A percentile compares a stretch with the other conserved stretches of the same genome.
Conservation (phyloP, 2,797 vertebrate species). For the Oreochromis mossambicus region DNA sequence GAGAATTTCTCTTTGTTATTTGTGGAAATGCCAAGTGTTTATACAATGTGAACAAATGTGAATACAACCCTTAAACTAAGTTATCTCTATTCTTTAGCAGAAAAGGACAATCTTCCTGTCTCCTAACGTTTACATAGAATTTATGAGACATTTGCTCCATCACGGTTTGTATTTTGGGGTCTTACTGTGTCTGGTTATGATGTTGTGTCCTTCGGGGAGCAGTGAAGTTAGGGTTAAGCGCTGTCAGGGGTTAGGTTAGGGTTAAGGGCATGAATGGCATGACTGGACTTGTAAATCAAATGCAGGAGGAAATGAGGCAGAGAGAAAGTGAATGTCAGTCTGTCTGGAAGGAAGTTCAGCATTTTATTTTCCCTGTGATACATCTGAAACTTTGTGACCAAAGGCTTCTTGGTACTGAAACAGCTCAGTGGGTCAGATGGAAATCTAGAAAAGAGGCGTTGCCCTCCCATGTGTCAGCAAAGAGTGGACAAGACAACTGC, state of each 20-base stretch:
- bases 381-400: constrained; percentile 45
- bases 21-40: constrained; percentile 34
- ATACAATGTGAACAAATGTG: constrained; percentile 27
- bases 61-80: constrained; percentile 1
- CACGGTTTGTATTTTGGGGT: constrained; percentile 29
- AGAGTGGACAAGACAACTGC: constrained; percentile 14
- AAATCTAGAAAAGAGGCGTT: background rate
- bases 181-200: constrained; percentile 22
- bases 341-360: constrained; percentile 38
- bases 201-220: constrained; percentile 29
- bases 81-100: background rate
- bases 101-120: constrained; percentile 5
- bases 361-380: constrained; percentile 52
- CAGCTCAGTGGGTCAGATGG: constrained; percentile 20
- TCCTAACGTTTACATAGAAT: constrained; percentile 5
- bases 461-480: constrained; percentile 30
- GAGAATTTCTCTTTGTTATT: constrained; percentile 16
- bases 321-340: constrained; percentile 39
- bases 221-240: constrained; percentile 46
- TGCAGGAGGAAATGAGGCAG: constrained; percentile 26
- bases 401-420: constrained; percentile 24
- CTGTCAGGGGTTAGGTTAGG: constrained; percentile 52
- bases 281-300: constrained; percentile 56
- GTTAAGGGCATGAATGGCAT: constrained; percentile 40
- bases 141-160: constrained; percentile 25